Conservation (phyloP, 2,888 invertebrate genomes). For the Abrostola tripartita region DNA sequence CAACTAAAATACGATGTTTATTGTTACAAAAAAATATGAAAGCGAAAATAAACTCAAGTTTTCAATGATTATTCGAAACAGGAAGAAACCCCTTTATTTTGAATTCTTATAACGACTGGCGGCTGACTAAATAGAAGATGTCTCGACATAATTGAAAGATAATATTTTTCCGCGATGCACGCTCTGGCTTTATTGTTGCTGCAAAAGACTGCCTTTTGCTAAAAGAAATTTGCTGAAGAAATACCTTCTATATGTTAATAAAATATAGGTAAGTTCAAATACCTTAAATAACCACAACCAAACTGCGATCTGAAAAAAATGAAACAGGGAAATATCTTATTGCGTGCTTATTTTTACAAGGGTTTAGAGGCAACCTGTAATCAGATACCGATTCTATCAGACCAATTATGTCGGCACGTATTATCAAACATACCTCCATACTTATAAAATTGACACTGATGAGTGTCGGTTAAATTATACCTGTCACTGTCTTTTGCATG, state of each 20-base stretch:
- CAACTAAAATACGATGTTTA: too few species aligned
- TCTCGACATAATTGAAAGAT: slow-evolving; percentile 78
- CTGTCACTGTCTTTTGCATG: too few species aligned
- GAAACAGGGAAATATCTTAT: too few species aligned
- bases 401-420: too few species aligned
- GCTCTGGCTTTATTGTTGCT: slow-evolving; percentile 61
- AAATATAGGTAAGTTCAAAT: slow-evolving; percentile 49
- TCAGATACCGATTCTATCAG: too few species aligned
- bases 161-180: slow-evolving; percentile 77
- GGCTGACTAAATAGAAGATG: slow-evolving; percentile 77
- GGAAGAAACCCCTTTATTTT: slow-evolving; percentile 66
- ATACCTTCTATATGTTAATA: slow-evolving; percentile 59
- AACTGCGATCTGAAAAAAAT: too few species aligned
- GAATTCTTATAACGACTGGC: slow-evolving; percentile 69
- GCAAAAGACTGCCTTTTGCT: slow-evolving; percentile 56
- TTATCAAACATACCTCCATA: too few species aligned
- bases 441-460: too few species aligned
- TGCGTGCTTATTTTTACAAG: too few species aligned
- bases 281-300: not conserved
- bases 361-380: too few species aligned
- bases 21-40: too few species aligned
- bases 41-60: slow-evolving; percentile 25
- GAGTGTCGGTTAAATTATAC: too few species aligned
- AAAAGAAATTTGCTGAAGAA: slow-evolving; percentile 49
- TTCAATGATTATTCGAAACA: slow-evolving; percentile 37